These are phyloP conservation scores for Schizothorax lantsangensis DNA, from an alignment of 2,797 vertebrate genomes.

Conservation along the genomic window DNA sequence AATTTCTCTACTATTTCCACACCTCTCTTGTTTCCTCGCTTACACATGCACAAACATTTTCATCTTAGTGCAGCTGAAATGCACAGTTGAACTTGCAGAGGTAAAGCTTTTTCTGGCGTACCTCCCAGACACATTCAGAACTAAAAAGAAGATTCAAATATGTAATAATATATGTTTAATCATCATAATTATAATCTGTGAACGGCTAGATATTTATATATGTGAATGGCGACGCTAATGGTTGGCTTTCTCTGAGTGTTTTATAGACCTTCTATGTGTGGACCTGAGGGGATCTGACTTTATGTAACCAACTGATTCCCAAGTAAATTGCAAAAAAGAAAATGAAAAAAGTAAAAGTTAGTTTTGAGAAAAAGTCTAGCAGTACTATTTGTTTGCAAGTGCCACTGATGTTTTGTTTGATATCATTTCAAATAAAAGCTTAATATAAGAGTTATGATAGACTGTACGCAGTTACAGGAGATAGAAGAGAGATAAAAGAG, in stretches of 20 bases:
- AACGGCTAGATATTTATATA: background rate
- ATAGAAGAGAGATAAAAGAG: background rate
- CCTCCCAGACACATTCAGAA: background rate
- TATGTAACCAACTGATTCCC: background rate
- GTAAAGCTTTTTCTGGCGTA: conserved; percentile 19
- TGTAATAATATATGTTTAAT: conserved; percentile 19
- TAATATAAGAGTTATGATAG: background rate
- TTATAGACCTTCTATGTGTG: background rate
- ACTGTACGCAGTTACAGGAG: background rate
- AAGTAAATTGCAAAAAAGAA: background rate
- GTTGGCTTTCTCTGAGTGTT: background rate
- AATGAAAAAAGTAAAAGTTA: background rate
- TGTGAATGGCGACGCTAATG: background rate
- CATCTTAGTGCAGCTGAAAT: conserved; percentile 22
- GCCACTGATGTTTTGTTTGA: background rate
- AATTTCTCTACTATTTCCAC: conserved; percentile 28
- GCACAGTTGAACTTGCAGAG: conserved; percentile 42
- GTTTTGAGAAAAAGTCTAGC: background rate
- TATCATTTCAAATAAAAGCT: background rate
- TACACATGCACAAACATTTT: conserved; percentile 22
- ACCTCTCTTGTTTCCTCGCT: conserved; percentile 23
- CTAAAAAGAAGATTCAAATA: conserved; percentile 7
- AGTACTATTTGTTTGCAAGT: conserved; percentile 9
- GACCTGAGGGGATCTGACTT: background rate
- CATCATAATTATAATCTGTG: conserved; percentile 10